Conservation (phyloP, 1,140 invertebrate species). For the Achroia grisella region DNA sequence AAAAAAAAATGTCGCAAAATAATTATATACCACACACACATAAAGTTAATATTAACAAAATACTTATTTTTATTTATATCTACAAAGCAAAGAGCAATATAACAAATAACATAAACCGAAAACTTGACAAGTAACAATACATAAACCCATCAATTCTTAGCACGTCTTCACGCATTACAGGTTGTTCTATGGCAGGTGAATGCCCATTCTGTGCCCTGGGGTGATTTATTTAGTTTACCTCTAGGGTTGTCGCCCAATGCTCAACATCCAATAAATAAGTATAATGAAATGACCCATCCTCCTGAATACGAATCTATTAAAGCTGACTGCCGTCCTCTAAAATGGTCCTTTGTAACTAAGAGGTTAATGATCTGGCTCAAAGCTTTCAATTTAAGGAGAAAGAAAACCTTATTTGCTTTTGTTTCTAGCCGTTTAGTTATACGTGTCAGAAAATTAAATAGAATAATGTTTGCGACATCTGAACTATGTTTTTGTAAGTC, state of each 20-base stretch:
- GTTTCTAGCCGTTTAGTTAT: too few relatives aligned
- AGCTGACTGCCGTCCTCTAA: slow-evolving; percentile 13
- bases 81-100: too few relatives aligned
- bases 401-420: neutral
- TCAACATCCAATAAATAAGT: slow-evolving; percentile 14
- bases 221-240: slow-evolving; percentile 46
- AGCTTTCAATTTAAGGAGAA: neutral
- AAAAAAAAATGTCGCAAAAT: too few relatives aligned
- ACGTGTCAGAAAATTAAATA: too few relatives aligned
- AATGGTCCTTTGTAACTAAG: slow-evolving; percentile 16
- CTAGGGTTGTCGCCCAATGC: slow-evolving; percentile 11
- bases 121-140: too few relatives aligned
- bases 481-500: too few relatives aligned
- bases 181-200: slow-evolving; percentile 33
- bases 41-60: too few relatives aligned
- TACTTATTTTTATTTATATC: too few relatives aligned
- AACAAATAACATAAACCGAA: too few relatives aligned
- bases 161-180: neutral
- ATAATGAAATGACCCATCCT: slow-evolving; percentile 17
- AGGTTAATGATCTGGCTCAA: slow-evolving; percentile 20
- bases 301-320: slow-evolving; percentile 5
- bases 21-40: too few relatives aligned
- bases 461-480: too few relatives aligned
- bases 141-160: slow-evolving; percentile 15
- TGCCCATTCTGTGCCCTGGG: slow-evolving; percentile 30